Base-by-base conservation (phyloP, 2,113 vertebrate species). In the Heliornis fulica region DNA sequence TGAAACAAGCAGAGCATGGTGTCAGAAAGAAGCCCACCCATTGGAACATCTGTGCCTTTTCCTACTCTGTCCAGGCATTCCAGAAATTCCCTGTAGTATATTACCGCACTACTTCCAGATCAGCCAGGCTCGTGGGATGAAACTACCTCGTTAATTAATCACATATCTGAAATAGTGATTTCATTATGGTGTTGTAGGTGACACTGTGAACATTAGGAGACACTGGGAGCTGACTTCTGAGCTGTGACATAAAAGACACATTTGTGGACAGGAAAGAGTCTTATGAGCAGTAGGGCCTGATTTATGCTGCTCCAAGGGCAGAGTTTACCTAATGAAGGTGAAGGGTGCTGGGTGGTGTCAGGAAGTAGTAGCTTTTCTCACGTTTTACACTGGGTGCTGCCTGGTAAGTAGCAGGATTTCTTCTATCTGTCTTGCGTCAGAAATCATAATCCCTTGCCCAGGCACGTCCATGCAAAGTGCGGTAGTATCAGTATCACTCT, bases 281-380 rank as follows among this genome's bases (percentile, higher is more conserved):
- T 69, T 76, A 28, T 54, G 41, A 93, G 28, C 7, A 15, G 22
- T 26, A 65, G 25, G 28, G 15, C 15, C 66, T 74, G 61, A 77
- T 86, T 80, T 83, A 57, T 77, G 45, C 13, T 80, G 9, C 21
- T 89, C 29, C 63, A n/a, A 40, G 32, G 32, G 69, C 64, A 76
- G 19, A 79, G 19, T 88, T 90, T 80, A 45, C 59, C 41, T 93
- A 86, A 77, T 80, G 85, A 80, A 65, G 75, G 36, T 66, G 60
- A 93, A 83, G 50, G 34, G 63, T 71, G 32, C 53, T 93, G 77
- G 84, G 82, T 53, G 78, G 66, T 88, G 79, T 86, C 90, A 96
- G 85, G 51, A 91, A 83, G n/a, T 12, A 71, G 51, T n/a, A 92
- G 85, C 83, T 97, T 82, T 93, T 92, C 83, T 92, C 88, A 77